Evolutionary conservation across 2,888 invertebrate genomes (phyloP).

Genomic region (Bellardia bayeri): DNA sequence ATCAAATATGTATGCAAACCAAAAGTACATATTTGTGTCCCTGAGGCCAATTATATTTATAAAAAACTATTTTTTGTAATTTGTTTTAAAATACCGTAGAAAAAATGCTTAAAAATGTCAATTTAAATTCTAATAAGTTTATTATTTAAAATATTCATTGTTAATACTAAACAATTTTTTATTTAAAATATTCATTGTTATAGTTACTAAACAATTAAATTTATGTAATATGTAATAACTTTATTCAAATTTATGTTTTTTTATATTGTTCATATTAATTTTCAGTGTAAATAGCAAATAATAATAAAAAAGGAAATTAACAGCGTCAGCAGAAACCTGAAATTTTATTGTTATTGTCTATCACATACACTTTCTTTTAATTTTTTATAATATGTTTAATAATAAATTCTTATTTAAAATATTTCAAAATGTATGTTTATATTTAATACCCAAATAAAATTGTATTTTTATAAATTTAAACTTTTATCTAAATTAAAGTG

Average conservation of each 20-base stretch:
- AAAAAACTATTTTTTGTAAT: slow-evolving; percentile 45
- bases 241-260: slow-evolving; percentile 45
- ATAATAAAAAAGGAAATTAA: background rate
- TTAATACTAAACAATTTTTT: slow-evolving; percentile 60
- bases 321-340: background rate
- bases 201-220: slow-evolving; percentile 58
- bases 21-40: slow-evolving; percentile 25
- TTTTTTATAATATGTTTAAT: slow-evolving; percentile 38
- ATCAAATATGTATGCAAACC: slow-evolving; percentile 30
- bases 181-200: slow-evolving; percentile 56
- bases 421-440: slow-evolving; percentile 51
- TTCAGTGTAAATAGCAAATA: slow-evolving; percentile 69
- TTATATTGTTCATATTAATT: slow-evolving; percentile 50
- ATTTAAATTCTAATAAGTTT: slow-evolving; percentile 38
- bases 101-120: slow-evolving; percentile 51
- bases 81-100: slow-evolving; percentile 48
- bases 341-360: slow-evolving; percentile 59
- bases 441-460: slow-evolving; percentile 59
- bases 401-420: slow-evolving; percentile 55
- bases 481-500: slow-evolving; percentile 2
- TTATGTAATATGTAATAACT: slow-evolving; percentile 28
- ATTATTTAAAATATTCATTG: slow-evolving; percentile 49
- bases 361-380: slow-evolving; percentile 55
- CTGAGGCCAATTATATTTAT: slow-evolving; percentile 69
- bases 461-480: slow-evolving; percentile 71